phyloP scores from a whole-genome alignment of 64 coral and sea anemone genomes.

The Acropora tenuis region DNA sequence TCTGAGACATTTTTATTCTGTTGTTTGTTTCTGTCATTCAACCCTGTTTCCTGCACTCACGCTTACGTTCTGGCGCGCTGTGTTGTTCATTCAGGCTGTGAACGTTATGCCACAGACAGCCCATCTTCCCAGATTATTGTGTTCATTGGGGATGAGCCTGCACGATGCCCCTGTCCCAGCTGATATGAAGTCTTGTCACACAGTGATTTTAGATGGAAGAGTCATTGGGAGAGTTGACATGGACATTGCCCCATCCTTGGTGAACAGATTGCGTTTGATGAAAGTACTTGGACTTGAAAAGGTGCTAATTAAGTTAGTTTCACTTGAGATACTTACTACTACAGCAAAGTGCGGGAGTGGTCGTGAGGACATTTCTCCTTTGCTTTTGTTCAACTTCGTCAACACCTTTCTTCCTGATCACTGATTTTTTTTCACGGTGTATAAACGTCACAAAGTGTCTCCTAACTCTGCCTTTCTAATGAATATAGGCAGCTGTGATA shows the following conservation, averaged over 20 bases:
- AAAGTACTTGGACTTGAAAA: conserved; percentile 87
- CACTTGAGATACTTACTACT: too few relatives aligned
- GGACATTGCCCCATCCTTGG: conserved; percentile 77
- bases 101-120: conserved; percentile 64
- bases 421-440: too few relatives aligned
- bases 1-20: too few relatives aligned
- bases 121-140: conserved; percentile 82
- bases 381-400: too few relatives aligned
- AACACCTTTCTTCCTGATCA: too few relatives aligned
- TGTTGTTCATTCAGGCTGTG: conserved; percentile 60
- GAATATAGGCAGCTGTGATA: too few relatives aligned
- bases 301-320: conserved; percentile 3
- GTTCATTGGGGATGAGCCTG: conserved; percentile 88
- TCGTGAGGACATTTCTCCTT: too few relatives aligned
- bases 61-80: not conserved
- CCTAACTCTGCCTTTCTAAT: not conserved
- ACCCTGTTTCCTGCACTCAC: not conserved
- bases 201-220: conserved; percentile 84
- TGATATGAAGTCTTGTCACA: conserved; percentile 68
- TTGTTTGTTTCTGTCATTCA: too few relatives aligned
- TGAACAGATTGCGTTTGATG: conserved; percentile 80
- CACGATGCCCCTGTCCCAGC: conserved; percentile 62
- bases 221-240: conserved; percentile 82
- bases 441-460: not conserved
- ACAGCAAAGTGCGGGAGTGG: too few relatives aligned